Percentiles rank a stretch among this genome's conserved stretches.
These are phyloP conservation scores for Varecia variegata DNA, from an alignment of 2,797 vertebrate genomes.

Conservation along the genomic window DNA sequence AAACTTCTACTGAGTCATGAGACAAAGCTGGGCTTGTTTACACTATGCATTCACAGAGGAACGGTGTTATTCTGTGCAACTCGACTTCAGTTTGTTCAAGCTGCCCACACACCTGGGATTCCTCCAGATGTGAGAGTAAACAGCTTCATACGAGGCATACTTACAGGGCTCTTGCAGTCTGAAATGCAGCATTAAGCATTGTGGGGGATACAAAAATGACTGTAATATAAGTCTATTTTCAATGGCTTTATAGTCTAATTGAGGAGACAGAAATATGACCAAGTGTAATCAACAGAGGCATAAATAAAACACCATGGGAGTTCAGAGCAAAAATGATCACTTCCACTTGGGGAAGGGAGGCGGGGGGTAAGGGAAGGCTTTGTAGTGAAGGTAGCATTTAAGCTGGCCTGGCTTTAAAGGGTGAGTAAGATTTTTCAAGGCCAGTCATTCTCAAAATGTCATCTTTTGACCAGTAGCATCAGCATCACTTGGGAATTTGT, in stretches of 20 bases:
- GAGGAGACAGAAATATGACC: not conserved
- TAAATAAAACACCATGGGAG: not conserved
- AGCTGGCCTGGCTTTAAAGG: not conserved
- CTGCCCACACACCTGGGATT: not conserved
- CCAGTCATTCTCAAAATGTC: not conserved
- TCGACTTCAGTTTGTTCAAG: not conserved
- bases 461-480: not conserved
- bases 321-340: not conserved
- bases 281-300: not conserved
- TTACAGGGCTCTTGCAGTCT: not conserved
- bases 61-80: not conserved
- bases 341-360: not conserved
- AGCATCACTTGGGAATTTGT: not conserved
- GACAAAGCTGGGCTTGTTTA: not conserved
- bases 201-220: not conserved
- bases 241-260: not conserved
- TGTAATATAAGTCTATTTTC: not conserved
- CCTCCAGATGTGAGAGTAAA: not conserved
- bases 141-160: not conserved
- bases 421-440: not conserved
- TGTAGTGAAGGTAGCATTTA: not conserved
- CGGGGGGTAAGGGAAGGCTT: not conserved
- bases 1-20: not conserved
- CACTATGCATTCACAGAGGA: not conserved
- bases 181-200: not conserved